Evolutionary conservation across 2,113 vertebrate genomes (phyloP).

Genomic region (Gambusia affinis): DNA sequence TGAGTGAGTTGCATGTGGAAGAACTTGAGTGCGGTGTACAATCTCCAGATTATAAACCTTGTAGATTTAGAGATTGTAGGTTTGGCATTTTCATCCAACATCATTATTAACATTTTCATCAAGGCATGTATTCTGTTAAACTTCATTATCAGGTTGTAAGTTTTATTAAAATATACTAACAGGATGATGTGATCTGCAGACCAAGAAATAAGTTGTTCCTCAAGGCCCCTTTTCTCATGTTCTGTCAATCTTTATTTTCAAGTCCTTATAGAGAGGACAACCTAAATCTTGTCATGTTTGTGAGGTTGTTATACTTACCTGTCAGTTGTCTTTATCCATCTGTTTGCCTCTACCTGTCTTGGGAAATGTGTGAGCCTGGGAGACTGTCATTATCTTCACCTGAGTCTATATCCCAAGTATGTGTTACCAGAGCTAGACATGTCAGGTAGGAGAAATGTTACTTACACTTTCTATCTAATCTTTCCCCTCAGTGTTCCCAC

Average conservation of each 20-base stretch:
- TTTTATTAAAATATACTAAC: too few relatives aligned
- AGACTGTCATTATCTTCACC: conserved; percentile 50
- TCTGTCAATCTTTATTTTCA: conserved; percentile 21
- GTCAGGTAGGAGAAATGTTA: conserved; percentile 45
- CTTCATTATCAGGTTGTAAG: too few relatives aligned
- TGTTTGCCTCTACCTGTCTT: conserved; percentile 48
- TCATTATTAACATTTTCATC: background rate
- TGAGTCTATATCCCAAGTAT: conserved; percentile 50
- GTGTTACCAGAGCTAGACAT: conserved; percentile 36
- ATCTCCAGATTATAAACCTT: too few relatives aligned
- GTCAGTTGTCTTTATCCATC: conserved; percentile 46
- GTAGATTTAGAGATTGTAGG: too few relatives aligned
- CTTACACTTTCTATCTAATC: conserved; percentile 59
- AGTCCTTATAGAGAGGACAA: conserved; percentile 38
- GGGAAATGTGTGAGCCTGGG: conserved; percentile 49
- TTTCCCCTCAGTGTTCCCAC: conserved; percentile 21
- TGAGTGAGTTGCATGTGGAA: background rate
- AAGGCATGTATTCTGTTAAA: too few relatives aligned
- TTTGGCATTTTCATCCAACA: background rate
- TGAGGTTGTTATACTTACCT: conserved; percentile 41
- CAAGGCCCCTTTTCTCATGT: background rate
- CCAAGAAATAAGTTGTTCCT: background rate
- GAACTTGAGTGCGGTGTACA: too few relatives aligned
- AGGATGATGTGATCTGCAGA: background rate
- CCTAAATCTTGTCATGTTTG: conserved; percentile 33